Conservation (phyloP, 2,113 vertebrate species). For the Notiomystis cincta region DNA sequence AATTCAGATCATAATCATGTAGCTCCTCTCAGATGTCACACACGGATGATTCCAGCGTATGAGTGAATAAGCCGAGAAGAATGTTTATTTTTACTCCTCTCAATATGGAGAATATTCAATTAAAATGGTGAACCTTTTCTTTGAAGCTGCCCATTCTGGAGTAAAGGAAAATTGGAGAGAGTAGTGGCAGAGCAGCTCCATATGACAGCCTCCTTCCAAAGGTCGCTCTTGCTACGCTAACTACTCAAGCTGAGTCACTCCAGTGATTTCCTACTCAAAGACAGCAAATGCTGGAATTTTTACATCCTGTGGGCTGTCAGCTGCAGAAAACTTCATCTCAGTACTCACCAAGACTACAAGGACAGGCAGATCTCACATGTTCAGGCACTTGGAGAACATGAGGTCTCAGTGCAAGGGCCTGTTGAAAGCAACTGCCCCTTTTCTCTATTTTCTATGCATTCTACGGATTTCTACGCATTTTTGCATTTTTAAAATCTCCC, state of each 20-base stretch:
- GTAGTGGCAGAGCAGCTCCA: background rate
- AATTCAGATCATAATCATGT: conserved; percentile 31
- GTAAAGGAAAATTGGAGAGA: background rate
- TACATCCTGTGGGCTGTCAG: background rate
- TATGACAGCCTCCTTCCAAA: background rate
- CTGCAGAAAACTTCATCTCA: background rate
- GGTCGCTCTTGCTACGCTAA: background rate
- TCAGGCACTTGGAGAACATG: background rate
- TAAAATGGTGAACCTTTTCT: background rate
- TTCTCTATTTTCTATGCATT: too few species aligned
- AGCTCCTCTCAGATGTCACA: conserved; percentile 11
- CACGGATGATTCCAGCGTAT: background rate
- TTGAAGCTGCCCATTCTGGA: conserved; percentile 2
- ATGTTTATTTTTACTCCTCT: conserved; percentile 34
- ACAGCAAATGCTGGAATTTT: background rate
- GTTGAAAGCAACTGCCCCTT: background rate
- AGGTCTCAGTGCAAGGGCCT: background rate
- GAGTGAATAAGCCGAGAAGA: conserved; percentile 7
- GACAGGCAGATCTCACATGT: background rate
- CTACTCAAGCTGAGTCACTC: background rate
- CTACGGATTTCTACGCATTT: too few species aligned
- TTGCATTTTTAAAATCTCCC: background rate
- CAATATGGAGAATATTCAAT: conserved; percentile 17
- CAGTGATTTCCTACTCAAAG: background rate
- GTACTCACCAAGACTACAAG: background rate